Base-by-base conservation (phyloP, 2,888 invertebrate species). In the Trissoscelio sp. region DNA sequence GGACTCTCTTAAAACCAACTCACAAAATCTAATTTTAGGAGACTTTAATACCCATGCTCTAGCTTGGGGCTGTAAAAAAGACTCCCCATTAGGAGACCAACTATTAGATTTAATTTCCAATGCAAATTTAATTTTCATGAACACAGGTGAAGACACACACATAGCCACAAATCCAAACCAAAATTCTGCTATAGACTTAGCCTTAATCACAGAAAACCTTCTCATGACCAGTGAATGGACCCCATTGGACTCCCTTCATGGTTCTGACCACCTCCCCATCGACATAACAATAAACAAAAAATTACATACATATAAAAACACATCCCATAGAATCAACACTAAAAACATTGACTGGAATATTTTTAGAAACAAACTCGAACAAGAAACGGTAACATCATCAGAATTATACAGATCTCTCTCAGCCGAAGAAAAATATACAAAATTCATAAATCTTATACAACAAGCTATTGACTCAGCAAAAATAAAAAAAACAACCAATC, bases 21-120 rank as follows among this genome's bases (percentile, higher is more conserved):
- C 24, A n/a, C n/a, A 37, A 0, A 37, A 60, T 28, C 9, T 72
- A 3, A 60, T 72, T 2, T 1, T 60, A 1, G 44, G 69, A 4
- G 69, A 69, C n/a, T 66, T 66, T 16, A 66, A 66, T n/a, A 11
- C 66, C 0, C 66, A 66, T 18, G 28, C 64, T 4, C 1, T n/a
- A 0, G 0, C n/a, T 6, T 64, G 64, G 46, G 64, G 64, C 0
- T 48, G 34, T n/a, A 2, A 22, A 0, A 12, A 53, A 5, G 67
- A 67, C 67, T 9, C 53, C 9, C 11, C 16, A 0, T 1, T 64
- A 14, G 46, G 62, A 0, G 34, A 46, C 3, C 1, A n/a, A 14
- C 34, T 64, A 5, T 18, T 20, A 0, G 20, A 48, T 7, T 5
- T 18, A 4, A 20, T 58, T 1, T 5, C 4, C 3, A 34, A 58